Conservation (phyloP, 2,113 vertebrate species). For the Sakesphorus luctuosus region DNA sequence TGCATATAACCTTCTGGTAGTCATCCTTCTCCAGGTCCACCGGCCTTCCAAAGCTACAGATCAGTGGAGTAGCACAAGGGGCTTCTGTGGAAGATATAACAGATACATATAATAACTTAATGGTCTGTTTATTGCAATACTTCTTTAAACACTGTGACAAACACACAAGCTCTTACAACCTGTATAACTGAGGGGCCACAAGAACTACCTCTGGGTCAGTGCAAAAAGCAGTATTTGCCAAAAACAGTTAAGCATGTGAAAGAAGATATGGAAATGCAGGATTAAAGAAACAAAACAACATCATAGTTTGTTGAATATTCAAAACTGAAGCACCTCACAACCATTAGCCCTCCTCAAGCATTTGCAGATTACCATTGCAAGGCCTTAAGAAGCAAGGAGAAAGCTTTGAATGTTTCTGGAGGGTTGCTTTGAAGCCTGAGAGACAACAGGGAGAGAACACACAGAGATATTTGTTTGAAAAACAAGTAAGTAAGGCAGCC, state of each 20-base stretch:
- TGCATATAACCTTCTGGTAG: conserved; percentile 97
- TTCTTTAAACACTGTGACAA: neutral
- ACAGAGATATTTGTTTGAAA: neutral
- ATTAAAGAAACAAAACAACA: neutral
- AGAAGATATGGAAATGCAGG: neutral
- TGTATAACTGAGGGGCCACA: neutral
- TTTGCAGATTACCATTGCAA: neutral
- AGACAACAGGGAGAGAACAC: neutral
- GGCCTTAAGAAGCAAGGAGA: neutral
- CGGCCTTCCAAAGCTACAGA: conserved; percentile 88
- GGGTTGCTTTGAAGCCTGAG: conserved; percentile 11
- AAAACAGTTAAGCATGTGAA: neutral
- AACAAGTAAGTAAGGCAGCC: neutral
- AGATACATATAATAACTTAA: neutral
- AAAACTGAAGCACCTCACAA: conserved; percentile 19
- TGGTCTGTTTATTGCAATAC: neutral
- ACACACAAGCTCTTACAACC: neutral
- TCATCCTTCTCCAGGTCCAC: conserved; percentile 97
- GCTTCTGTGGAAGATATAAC: conserved; percentile 81
- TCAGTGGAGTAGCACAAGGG: conserved; percentile 91
- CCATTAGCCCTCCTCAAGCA: neutral
- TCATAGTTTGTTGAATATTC: neutral
- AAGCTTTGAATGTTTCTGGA: neutral
- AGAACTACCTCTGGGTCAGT: neutral
- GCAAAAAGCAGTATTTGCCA: neutral